These are phyloP conservation scores for Psittacula cyanocephala DNA, from an alignment of 2,113 vertebrate genomes.

Conservation along the genomic window DNA sequence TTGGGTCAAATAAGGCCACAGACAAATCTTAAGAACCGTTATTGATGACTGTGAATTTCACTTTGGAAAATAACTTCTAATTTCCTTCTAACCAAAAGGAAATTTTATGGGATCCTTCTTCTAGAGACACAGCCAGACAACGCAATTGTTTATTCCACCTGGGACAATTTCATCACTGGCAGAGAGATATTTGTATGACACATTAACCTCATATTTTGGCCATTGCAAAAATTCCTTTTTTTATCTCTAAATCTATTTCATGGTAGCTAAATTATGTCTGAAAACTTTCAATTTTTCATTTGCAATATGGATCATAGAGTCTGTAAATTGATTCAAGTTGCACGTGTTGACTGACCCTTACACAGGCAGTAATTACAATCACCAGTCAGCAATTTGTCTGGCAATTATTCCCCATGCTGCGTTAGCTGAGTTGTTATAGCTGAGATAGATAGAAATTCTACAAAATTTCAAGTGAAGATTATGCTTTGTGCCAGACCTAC, in stretches of 20 bases:
- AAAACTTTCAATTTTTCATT: background rate
- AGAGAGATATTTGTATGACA: background rate
- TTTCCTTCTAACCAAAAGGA: background rate
- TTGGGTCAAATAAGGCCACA: background rate
- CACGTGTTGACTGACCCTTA: conserved; percentile 18
- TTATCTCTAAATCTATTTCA: background rate
- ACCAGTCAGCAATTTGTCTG: background rate
- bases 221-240: background rate
- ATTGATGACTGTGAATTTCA: background rate
- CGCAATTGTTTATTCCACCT: background rate
- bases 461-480: background rate
- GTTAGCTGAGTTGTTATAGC: background rate
- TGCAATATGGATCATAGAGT: background rate
- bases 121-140: background rate
- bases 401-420: background rate
- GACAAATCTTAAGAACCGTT: background rate
- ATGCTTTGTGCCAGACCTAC: background rate
- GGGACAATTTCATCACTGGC: background rate
- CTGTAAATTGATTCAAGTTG: conserved; percentile 22
- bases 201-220: background rate
- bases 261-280: background rate
- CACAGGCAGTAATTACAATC: background rate
- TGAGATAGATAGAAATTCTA: background rate
- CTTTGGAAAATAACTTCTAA: background rate
- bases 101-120: background rate